Evolutionary conservation across 1,140 invertebrate species (phyloP), one percentile per base, ranked within the genome.

Genomic region (Tetraneura akinire): DNA sequence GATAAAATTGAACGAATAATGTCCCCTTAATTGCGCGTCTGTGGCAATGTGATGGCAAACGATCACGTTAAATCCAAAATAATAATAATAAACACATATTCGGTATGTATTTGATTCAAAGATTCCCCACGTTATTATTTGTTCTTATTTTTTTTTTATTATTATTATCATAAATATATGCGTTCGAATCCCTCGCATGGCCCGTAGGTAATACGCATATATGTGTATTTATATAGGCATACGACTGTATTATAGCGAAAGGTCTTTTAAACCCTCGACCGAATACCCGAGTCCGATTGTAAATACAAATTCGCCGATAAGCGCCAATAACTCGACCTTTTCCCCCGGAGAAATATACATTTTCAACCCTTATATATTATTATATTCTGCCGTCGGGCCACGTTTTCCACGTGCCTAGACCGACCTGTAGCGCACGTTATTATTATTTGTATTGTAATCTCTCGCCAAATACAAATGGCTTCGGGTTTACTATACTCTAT

Each of bases 271-370:
- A 60, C 32, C 74, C 74, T 60, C 37, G 37, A 55, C 49, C 37
- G 21, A 60, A 78, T 45, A 78, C 53, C 42, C 74, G 16, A 78
- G 74, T 78, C 74, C 74, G 74, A 78, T 78, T 78, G 74, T 78
- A 78, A 78, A 78, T 78, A 78, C 74, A 78, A 78, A 78, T 78
- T 78, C 74, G 23, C 74, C 74, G 74, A 78, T 78, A 78, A 78
- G 74, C 74, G 55, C 74, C 74, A 78, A 78, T 78, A 78, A 78
- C 74, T 78, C 74, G 74, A 78, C 74, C 74, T 78, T 78, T 78
- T 60, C 55, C 73, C 74, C 53, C 53, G 74, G 74, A 78, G 74
- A 78, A 78, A 78, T 78, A 60, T 57, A 76, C 74, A 62, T 78
- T 78, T 78, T 23, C 16, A 37, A 78, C 55, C 74, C 74, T 78